Conservation (phyloP, 2,113 vertebrate genomes). For the Megaptera novaeangliae region DNA sequence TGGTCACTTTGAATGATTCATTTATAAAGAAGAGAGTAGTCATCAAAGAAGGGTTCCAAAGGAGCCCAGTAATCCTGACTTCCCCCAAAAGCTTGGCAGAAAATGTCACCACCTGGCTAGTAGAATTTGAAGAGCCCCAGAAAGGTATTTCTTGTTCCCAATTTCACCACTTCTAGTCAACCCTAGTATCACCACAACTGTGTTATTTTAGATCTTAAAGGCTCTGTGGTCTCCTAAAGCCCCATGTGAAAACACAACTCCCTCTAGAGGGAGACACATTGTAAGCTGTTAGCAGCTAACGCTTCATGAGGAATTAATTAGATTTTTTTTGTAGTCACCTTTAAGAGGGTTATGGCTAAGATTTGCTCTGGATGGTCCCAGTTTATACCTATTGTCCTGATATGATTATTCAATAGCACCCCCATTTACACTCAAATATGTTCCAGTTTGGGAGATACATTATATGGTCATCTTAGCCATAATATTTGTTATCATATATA, state of each 20-base stretch:
- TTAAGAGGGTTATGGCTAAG: background rate
- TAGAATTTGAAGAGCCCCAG: background rate
- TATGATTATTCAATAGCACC: background rate
- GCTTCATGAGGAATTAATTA: background rate
- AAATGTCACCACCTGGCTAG: background rate
- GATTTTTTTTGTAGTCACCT: background rate
- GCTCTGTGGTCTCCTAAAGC: background rate
- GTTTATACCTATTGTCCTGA: background rate
- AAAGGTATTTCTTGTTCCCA: background rate
- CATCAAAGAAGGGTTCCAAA: background rate
- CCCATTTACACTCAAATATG: background rate
- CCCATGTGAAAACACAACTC: background rate
- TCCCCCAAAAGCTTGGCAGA: background rate
- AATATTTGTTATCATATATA: background rate
- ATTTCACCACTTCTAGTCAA: background rate
- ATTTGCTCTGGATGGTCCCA: background rate
- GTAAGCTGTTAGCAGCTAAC: background rate
- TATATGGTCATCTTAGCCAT: background rate
- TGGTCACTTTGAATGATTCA: constrained; percentile 3
- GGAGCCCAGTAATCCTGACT: background rate
- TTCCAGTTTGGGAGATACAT: background rate
- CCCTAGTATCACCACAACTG: background rate
- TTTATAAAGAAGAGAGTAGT: background rate
- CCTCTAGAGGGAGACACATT: background rate
- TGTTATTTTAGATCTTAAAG: background rate